These are phyloP conservation scores for Daubentonia madagascariensis DNA, from an alignment of 2,113 vertebrate species.

Conservation along the genomic window DNA sequence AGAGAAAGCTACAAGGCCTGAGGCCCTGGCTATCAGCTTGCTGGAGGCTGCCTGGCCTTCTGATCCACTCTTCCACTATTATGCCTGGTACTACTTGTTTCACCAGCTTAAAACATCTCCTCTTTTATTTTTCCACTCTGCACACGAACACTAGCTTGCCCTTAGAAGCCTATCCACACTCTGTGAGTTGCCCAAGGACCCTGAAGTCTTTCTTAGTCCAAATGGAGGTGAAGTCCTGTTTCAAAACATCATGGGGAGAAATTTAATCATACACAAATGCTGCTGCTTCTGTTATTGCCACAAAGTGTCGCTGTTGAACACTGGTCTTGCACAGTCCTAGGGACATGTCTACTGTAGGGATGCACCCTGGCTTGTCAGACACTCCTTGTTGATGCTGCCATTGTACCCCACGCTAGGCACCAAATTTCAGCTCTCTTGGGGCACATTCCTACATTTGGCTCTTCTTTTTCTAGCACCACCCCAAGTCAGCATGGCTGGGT, in stretches of 20 bases:
- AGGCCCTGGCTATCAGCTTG: background rate
- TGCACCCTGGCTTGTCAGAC: background rate
- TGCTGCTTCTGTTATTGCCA: background rate
- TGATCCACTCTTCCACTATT: background rate
- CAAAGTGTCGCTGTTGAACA: background rate
- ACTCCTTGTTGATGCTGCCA: background rate
- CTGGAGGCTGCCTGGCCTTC: background rate
- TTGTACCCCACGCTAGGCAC: background rate
- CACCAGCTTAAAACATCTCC: background rate
- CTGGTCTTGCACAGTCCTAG: background rate
- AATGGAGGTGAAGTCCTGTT: background rate
- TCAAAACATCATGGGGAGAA: background rate
- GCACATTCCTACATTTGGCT: background rate
- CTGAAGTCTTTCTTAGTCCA: background rate
- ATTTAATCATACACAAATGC: background rate
- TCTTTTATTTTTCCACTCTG: background rate
- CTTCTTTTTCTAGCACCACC: background rate
- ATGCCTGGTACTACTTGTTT: too few species aligned
- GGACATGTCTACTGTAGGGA: accelerated
- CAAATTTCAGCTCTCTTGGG: background rate
- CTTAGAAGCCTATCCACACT: background rate
- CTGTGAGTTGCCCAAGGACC: background rate
- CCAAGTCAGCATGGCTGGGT: background rate
- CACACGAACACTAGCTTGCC: background rate
- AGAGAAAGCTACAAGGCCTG: background rate